phyloP scores from a whole-genome alignment of 2,113 vertebrate genomes.

The Rhipidura dahli region DNA sequence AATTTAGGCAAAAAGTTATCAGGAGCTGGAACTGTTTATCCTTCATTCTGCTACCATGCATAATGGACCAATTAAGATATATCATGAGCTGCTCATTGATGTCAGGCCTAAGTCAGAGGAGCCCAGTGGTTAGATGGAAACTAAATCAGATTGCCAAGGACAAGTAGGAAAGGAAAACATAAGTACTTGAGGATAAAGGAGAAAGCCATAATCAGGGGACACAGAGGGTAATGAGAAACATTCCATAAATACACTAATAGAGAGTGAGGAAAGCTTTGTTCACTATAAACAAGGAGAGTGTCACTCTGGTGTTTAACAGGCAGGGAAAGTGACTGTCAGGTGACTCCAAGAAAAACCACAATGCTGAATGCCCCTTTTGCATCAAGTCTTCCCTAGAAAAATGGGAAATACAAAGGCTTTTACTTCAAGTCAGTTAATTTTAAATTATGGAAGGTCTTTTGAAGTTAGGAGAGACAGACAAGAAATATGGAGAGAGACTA shows the following conservation, averaged over 20 bases:
- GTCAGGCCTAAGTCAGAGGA: neutral
- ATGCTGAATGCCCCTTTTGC: neutral
- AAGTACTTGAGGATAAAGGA: neutral
- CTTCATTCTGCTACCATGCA: neutral
- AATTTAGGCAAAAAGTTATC: constrained; percentile 8
- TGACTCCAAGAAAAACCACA: neutral
- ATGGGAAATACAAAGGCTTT: neutral
- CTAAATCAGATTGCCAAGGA: neutral
- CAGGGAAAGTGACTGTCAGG: neutral
- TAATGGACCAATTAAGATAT: neutral
- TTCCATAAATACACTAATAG: neutral
- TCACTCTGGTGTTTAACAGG: neutral
- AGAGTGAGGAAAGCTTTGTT: neutral
- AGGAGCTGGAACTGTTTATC: neutral
- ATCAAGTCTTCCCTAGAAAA: neutral
- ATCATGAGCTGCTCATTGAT: neutral
- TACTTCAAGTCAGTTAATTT: neutral
- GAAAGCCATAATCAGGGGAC: neutral
- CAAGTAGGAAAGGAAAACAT: neutral
- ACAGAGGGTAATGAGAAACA: neutral
- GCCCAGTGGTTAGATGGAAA: neutral
- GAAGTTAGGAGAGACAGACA: neutral
- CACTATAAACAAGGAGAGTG: neutral
- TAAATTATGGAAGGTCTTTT: neutral
- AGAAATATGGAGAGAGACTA: neutral